Percentiles rank a stretch among this genome's conserved stretches.
These are phyloP conservation scores for Sinopyrophorus schimmeli DNA, from an alignment of 2,888 invertebrate species.

Conservation along the genomic window DNA sequence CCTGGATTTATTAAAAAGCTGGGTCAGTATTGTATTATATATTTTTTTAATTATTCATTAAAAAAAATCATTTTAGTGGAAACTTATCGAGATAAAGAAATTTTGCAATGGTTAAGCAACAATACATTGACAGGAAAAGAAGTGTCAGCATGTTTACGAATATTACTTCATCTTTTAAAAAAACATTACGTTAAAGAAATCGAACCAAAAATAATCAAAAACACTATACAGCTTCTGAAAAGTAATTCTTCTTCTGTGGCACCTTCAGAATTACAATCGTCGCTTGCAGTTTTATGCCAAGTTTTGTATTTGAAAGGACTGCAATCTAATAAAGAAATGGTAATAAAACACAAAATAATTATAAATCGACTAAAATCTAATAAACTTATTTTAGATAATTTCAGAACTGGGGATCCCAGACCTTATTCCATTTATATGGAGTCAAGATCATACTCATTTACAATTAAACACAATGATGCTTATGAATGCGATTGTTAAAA, in stretches of 20 bases:
- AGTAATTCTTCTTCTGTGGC: conserved; percentile 27
- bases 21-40: conserved; percentile 39
- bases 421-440: conserved; percentile 43
- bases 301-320: conserved; percentile 40
- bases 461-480: conserved; percentile 47
- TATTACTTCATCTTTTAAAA: conserved; percentile 46
- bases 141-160: conserved; percentile 39
- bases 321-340: conserved; percentile 44
- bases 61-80: conserved; percentile 12
- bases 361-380: neutral
- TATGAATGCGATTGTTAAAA: conserved; percentile 48
- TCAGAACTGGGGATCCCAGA: conserved; percentile 33
- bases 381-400: conserved; percentile 23
- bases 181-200: conserved; percentile 41
- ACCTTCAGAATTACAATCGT: conserved; percentile 39
- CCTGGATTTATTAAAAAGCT: conserved; percentile 48
- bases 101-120: conserved; percentile 24
- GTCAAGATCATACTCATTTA: conserved; percentile 37
- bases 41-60: conserved; percentile 1
- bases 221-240: conserved; percentile 42
- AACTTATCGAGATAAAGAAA: conserved; percentile 22
- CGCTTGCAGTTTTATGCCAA: conserved; percentile 46
- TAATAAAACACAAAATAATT: conserved; percentile 21
- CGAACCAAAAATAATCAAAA: conserved; percentile 38
- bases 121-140: conserved; percentile 32